These are phyloP conservation scores for Enteromius radiatus DNA, from an alignment of 2,797 vertebrate species.

Conservation along the genomic window DNA sequence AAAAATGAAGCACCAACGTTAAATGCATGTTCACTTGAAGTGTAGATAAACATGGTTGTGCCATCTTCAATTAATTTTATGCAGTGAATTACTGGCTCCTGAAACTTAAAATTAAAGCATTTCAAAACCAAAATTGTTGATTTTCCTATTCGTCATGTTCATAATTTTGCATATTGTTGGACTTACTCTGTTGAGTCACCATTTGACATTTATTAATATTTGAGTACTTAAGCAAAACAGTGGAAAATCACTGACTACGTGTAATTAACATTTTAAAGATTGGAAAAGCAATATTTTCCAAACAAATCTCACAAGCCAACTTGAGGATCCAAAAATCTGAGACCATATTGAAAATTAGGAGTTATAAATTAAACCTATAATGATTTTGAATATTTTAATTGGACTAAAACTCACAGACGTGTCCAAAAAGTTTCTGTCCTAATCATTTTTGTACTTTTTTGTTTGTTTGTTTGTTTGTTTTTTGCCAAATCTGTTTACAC, in stretches of 20 bases:
- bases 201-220: neutral
- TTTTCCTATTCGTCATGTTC: slow-evolving; percentile 56
- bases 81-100: neutral
- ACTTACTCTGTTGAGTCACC: neutral
- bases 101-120: neutral
- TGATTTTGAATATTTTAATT: neutral
- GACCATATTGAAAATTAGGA: neutral
- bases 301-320: slow-evolving; percentile 56
- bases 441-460: too few relatives aligned
- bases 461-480: neutral
- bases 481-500: neutral
- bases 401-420: neutral
- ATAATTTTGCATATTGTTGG: neutral
- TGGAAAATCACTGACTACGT: slow-evolving; percentile 62
- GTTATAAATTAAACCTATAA: neutral
- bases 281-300: slow-evolving; percentile 65
- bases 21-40: neutral
- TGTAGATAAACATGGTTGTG: neutral
- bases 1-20: neutral
- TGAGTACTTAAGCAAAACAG: slow-evolving; percentile 39
- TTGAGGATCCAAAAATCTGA: neutral
- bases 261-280: neutral
- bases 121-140: neutral
- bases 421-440: neutral
- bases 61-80: neutral